A percentile compares a stretch with the other conserved stretches of the same genome.
Conservation (phyloP, 1,140 invertebrate species). For the Oppia nitens region DNA sequence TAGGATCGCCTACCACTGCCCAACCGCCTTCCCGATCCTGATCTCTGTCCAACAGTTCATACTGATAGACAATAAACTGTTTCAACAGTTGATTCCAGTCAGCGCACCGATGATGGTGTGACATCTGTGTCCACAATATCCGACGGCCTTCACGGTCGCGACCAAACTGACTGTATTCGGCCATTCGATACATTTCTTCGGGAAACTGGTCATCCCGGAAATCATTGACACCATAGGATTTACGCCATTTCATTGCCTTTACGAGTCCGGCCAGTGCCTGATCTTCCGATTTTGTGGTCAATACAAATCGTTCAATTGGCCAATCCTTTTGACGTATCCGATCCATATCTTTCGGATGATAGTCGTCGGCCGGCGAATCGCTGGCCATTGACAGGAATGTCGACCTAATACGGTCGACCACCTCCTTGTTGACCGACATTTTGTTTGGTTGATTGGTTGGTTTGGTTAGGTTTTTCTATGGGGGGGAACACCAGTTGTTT, state of each 20-base stretch:
- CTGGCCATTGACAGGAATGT: background rate
- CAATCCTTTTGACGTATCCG: background rate
- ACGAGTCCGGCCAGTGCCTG: conserved; percentile 55
- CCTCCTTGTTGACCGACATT: background rate
- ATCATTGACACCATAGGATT: conserved; percentile 49
- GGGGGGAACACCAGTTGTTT: no score
- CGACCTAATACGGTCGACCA: background rate
- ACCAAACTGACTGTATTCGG: background rate
- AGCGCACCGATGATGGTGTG: background rate
- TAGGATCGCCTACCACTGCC: background rate
- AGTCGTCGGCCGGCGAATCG: background rate
- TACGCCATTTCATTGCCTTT: conserved; percentile 65
- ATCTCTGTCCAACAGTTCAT: conserved; percentile 5
- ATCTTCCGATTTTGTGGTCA: conserved; percentile 26
- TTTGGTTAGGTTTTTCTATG: no score
- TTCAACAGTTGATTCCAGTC: background rate
- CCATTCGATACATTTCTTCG: background rate
- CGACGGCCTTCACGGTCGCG: background rate
- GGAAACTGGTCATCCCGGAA: conserved; percentile 2
- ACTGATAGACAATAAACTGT: background rate
- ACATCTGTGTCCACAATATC: background rate
- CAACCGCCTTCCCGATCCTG: background rate
- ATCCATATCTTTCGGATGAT: background rate
- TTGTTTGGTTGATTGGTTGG: no score
- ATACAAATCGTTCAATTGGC: background rate